Evolutionary conservation across 2,888 invertebrate species (phyloP).

Genomic region (Pseudococcus viburni): DNA sequence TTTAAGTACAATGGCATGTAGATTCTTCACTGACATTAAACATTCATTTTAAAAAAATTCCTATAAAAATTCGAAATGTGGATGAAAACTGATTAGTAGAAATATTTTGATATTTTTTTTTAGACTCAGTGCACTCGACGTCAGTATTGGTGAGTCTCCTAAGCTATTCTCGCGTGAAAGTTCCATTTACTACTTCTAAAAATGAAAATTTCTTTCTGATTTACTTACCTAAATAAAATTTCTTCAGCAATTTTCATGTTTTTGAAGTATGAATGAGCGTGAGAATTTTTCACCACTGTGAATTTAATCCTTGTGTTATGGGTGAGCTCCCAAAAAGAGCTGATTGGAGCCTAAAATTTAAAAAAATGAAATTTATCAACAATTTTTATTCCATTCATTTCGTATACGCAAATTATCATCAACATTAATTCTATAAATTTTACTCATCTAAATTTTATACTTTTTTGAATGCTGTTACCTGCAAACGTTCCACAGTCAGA

Average conservation of each 20-base stretch:
- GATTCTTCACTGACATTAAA: too few species aligned
- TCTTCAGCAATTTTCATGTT: conserved; percentile 95
- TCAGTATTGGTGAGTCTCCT: too few species aligned
- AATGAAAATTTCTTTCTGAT: not conserved
- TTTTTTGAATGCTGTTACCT: not conserved
- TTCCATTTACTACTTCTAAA: not conserved
- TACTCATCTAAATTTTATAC: not conserved
- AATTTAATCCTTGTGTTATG: conserved; percentile 91
- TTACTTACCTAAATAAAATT: conserved; percentile 83
- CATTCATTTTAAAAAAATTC: too few species aligned
- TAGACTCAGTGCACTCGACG: too few species aligned
- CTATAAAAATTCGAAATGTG: too few species aligned
- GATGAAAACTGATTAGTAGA: too few species aligned
- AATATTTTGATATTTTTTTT: too few species aligned
- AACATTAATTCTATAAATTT: too few species aligned
- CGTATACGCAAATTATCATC: too few species aligned
- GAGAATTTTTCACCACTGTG: conserved; percentile 84
- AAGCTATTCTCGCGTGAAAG: not conserved
- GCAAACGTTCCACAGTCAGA: conserved; percentile 90
- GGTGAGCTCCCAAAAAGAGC: conserved; percentile 88
- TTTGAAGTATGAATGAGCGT: conserved; percentile 85
- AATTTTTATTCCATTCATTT: too few species aligned
- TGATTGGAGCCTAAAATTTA: conserved; percentile 81
- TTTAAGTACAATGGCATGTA: too few species aligned
- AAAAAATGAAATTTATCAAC: too few species aligned